Percentiles rank a stretch among this genome's conserved stretches.
These are phyloP conservation scores for Taphrorychus bicolor DNA, from an alignment of 2,888 invertebrate genomes.

Conservation along the genomic window DNA sequence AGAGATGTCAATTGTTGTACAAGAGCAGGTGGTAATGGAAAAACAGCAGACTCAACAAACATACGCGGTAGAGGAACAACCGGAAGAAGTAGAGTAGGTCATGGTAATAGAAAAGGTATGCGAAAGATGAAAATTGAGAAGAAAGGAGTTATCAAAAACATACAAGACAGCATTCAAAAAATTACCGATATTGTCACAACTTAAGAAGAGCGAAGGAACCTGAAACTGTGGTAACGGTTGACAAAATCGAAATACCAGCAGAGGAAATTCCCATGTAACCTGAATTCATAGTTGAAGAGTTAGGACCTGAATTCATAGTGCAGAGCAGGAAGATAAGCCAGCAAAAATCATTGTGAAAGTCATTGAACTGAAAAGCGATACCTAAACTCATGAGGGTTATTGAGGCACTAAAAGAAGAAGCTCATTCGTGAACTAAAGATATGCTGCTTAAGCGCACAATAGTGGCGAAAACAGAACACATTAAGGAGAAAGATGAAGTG, in stretches of 20 bases:
- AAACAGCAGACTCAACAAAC: constrained; percentile 52
- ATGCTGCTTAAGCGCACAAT: constrained; percentile 60
- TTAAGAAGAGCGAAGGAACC: constrained; percentile 45
- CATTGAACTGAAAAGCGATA: constrained; percentile 47
- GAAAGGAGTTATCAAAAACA: constrained; percentile 43
- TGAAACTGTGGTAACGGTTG: constrained; percentile 46
- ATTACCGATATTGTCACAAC: constrained; percentile 58
- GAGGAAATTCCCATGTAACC: constrained; percentile 45
- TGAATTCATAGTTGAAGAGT: constrained; percentile 6
- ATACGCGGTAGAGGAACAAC: constrained; percentile 51
- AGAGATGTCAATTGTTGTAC: constrained; percentile 50
- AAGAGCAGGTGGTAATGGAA: constrained; percentile 44
- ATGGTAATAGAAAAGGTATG: constrained; percentile 49
- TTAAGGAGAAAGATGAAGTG: constrained; percentile 48
- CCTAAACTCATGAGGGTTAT: constrained; percentile 41
- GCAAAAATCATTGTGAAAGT: constrained; percentile 51
- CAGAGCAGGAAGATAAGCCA: constrained; percentile 57
- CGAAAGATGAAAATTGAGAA: constrained; percentile 52
- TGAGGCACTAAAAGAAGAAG: constrained; percentile 48
- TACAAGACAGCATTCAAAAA: constrained; percentile 45
- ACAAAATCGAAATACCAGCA: constrained; percentile 45
- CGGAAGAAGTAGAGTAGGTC: constrained; percentile 48
- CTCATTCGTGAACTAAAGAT: constrained; percentile 67
- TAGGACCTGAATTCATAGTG: no score
- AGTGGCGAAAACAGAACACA: constrained; percentile 53